These are phyloP conservation scores for pig (Sus scrofa) DNA, from an alignment of 2,113 vertebrate species.

Conservation along the genomic window T2T-Sscrofa CM000812.6:120427501-120428000, in stretches of 20 bases:
- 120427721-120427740: neutral
- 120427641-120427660: neutral
- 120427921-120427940: neutral
- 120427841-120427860: neutral
- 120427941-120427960: neutral
- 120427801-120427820: neutral
- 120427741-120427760: neutral
- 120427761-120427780: constrained; percentile 23
- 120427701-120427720: neutral
- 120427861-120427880: neutral
- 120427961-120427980: neutral
- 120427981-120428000: neutral
- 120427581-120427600: neutral
- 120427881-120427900: neutral
- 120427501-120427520: constrained; percentile 3
- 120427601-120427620: constrained; percentile 3
- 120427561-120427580: constrained; percentile 23
- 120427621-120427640: neutral
- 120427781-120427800: constrained; percentile 17
- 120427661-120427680: neutral
- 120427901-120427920: neutral
- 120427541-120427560: neutral
- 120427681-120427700: neutral
- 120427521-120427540: constrained; percentile 13
- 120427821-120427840: neutral